Percentiles rank a stretch among this genome's conserved stretches.
These are phyloP conservation scores for Mya arenaria DNA, from an alignment of 1,140 invertebrate species.

Conservation along the genomic window DNA sequence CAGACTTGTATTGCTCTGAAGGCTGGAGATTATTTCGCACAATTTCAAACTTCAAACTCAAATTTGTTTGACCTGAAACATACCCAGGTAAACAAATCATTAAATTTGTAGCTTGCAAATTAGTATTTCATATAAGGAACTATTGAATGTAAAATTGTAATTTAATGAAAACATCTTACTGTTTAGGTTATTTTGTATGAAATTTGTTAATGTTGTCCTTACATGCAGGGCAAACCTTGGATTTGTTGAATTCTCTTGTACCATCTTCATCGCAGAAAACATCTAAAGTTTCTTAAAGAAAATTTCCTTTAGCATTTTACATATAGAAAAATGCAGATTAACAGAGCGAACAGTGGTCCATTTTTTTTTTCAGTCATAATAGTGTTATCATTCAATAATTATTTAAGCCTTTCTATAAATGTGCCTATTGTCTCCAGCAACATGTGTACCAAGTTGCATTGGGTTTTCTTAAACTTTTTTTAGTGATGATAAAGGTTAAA, in stretches of 20 bases:
- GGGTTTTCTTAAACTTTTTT: too few relatives aligned
- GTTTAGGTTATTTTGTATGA: not conserved
- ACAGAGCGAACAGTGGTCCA: not conserved
- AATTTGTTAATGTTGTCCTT: too few relatives aligned
- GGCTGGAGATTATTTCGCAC: slow-evolving; percentile 77
- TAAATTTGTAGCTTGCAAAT: too few relatives aligned
- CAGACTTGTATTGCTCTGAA: slow-evolving; percentile 78
- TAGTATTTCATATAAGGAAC: too few relatives aligned
- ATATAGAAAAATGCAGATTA: not conserved
- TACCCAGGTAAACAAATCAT: too few relatives aligned
- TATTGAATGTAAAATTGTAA: not conserved
- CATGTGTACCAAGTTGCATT: not conserved
- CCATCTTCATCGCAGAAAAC: slow-evolving; percentile 80
- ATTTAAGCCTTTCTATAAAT: not conserved
- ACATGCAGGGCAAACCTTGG: slow-evolving; percentile 77
- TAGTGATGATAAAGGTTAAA: too few relatives aligned
- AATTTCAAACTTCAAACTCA: slow-evolving; percentile 77
- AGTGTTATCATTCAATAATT: not conserved
- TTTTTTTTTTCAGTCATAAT: not conserved
- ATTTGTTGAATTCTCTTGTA: slow-evolving; percentile 76
- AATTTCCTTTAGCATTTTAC: not conserved
- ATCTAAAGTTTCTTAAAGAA: slow-evolving; percentile 57
- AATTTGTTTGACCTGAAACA: slow-evolving; percentile 72
- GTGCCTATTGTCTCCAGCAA: not conserved
- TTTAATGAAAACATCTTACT: not conserved